phyloP scores from a whole-genome alignment of 2,888 invertebrate species.

The Microplitis deprimator region DNA sequence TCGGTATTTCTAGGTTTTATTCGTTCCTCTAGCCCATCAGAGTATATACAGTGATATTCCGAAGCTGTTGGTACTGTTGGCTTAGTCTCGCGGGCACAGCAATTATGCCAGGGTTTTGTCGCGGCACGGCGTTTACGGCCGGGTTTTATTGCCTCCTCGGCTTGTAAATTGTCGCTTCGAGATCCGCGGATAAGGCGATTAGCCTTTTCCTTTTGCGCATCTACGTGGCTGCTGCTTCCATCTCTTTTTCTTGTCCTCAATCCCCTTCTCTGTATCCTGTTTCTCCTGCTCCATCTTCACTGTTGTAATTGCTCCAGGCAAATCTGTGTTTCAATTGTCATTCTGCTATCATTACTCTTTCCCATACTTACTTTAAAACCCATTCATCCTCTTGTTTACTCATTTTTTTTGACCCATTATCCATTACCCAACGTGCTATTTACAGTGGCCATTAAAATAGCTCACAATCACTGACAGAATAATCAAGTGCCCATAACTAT shows the following conservation, averaged over 20 bases:
- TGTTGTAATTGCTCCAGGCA: conserved; percentile 29
- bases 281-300: conserved; percentile 10
- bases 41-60: too few species aligned
- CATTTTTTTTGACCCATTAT: background rate
- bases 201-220: conserved; percentile 39
- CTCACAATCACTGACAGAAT: background rate
- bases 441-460: too few species aligned
- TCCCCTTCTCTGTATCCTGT: conserved; percentile 27
- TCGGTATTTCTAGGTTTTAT: too few species aligned
- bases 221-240: background rate
- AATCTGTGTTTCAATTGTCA: conserved; percentile 35
- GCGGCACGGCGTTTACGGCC: conserved; percentile 36
- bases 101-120: conserved; percentile 40
- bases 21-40: too few species aligned
- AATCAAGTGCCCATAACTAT: background rate
- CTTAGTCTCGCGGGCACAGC: conserved; percentile 29
- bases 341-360: conserved; percentile 28
- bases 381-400: background rate
- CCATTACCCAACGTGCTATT: background rate
- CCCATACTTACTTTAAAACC: conserved; percentile 1
- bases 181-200: conserved; percentile 49
- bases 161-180: conserved; percentile 43
- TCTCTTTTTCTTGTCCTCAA: conserved; percentile 5
- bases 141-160: conserved; percentile 39
- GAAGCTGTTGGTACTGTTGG: background rate